phyloP scores from a whole-genome alignment of 2,113 vertebrate species.

The Aspiorhynchus laticeps region DNA sequence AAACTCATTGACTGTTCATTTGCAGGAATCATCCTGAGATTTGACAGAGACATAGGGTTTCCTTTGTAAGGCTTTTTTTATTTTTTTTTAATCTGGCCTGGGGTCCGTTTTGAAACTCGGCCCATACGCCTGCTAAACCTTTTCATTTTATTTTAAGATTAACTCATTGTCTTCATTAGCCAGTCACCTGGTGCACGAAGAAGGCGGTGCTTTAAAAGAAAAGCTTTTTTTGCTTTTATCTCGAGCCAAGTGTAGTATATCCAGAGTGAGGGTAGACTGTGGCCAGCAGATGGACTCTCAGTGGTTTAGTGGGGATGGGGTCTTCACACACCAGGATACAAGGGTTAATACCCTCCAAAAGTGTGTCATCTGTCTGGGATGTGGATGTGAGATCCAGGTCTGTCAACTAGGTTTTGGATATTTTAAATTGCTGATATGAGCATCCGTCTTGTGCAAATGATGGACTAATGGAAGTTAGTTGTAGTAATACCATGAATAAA shows the following conservation, averaged over 20 bases:
- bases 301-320: conserved; percentile 31
- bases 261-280: not conserved
- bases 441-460: not conserved
- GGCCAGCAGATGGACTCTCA: conserved; percentile 64
- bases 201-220: not conserved
- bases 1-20: conserved; percentile 41
- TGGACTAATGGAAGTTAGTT: not conserved
- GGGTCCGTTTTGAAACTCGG: not conserved
- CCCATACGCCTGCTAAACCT: not conserved
- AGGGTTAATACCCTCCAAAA: conserved; percentile 63
- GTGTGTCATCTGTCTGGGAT: conserved; percentile 69
- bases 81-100: conserved; percentile 5
- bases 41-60: conserved; percentile 28
- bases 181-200: conserved; percentile 19
- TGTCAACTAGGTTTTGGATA: not conserved
- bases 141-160: not conserved
- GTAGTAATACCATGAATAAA: not conserved
- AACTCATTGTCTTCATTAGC: not conserved
- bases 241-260: conserved; percentile 12
- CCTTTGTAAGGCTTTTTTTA: not conserved
- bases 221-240: conserved; percentile 26
- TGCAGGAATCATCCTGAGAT: conserved; percentile 39
- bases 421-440: not conserved
- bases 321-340: conserved; percentile 43
- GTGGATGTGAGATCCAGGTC: conserved; percentile 43